These are phyloP conservation scores for Drosophila ogumai DNA, from an alignment of 1,140 invertebrate genomes.

Conservation along the genomic window DNA sequence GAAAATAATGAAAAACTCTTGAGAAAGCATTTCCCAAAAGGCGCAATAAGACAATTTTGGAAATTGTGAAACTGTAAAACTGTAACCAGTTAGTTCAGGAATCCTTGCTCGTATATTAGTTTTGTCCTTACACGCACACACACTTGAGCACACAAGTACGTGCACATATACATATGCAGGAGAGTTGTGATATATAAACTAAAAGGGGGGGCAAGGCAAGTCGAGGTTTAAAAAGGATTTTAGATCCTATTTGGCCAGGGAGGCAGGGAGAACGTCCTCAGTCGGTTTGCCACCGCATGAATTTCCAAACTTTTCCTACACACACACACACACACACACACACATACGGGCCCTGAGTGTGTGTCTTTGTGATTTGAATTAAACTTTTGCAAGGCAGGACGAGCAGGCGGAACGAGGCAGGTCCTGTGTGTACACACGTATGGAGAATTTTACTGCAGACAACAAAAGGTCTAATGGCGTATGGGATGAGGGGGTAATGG, in stretches of 20 bases:
- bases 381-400: conserved; percentile 68
- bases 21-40: conserved; percentile 13
- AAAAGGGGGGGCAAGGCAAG: not conserved
- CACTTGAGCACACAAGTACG: not conserved
- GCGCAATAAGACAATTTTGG: conserved; percentile 57
- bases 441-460: conserved; percentile 79
- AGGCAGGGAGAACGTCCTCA: conserved; percentile 57
- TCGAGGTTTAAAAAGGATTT: conserved; percentile 65
- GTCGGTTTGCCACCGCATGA: conserved; percentile 78
- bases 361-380: conserved; percentile 82
- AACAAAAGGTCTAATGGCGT: conserved; percentile 70
- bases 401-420: not conserved
- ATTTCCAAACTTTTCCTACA: conserved; percentile 78
- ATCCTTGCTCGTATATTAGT: conserved; percentile 61
- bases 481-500: not conserved
- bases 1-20: not conserved
- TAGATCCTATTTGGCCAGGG: conserved; percentile 76
- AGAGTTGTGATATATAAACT: conserved; percentile 2
- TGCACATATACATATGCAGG: conserved; percentile 17
- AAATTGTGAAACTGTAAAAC: conserved; percentile 59
- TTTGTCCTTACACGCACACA: conserved; percentile 30
- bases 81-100: conserved; percentile 71
- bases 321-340: conserved; percentile 61
- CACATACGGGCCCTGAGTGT: conserved; percentile 45
- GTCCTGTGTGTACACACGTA: conserved; percentile 52